Evolutionary conservation across 2,888 invertebrate genomes (phyloP).

Genomic region (Troglohyphantes excavatus): DNA sequence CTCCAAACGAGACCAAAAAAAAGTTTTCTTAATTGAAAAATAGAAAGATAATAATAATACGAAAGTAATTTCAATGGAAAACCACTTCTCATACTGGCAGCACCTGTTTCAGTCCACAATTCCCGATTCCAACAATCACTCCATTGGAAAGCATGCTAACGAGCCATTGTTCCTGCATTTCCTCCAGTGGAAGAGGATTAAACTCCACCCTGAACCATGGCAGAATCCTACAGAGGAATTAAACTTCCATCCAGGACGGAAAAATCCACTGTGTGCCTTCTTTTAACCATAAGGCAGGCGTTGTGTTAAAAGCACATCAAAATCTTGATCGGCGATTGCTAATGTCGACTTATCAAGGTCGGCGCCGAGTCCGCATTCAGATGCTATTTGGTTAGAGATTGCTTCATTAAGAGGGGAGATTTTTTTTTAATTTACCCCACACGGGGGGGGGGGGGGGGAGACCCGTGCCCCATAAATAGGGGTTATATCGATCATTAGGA

Average conservation of each 20-base stretch:
- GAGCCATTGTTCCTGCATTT: constrained; percentile 66
- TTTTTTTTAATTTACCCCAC: constrained; percentile 51
- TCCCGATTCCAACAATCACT: constrained; percentile 41
- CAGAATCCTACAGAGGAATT: not conserved
- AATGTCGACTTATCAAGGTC: constrained; percentile 74
- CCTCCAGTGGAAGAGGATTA: not conserved
- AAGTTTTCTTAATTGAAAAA: constrained; percentile 21
- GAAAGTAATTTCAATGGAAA: constrained; percentile 9
- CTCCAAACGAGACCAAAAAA: not conserved
- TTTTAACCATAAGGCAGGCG: constrained; percentile 1
- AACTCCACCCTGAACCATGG: constrained; percentile 19
- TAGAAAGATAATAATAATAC: not conserved
- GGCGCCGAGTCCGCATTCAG: constrained; percentile 20
- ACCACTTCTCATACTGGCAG: constrained; percentile 7
- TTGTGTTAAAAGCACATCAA: constrained; percentile 17
- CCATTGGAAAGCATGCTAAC: constrained; percentile 54
- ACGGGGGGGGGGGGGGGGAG: not conserved
- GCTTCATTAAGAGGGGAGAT: constrained; percentile 61
- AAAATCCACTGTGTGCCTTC: constrained; percentile 1
- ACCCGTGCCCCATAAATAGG: constrained; percentile 67
- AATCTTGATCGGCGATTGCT: constrained; percentile 73
- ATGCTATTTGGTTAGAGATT: constrained; percentile 76
- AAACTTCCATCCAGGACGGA: not conserved
- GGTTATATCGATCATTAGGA: constrained; percentile 76
- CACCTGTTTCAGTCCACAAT: constrained; percentile 17